phyloP scores from a whole-genome alignment of 2,888 invertebrate species.

The Scrobipalpa atriplicella region DNA sequence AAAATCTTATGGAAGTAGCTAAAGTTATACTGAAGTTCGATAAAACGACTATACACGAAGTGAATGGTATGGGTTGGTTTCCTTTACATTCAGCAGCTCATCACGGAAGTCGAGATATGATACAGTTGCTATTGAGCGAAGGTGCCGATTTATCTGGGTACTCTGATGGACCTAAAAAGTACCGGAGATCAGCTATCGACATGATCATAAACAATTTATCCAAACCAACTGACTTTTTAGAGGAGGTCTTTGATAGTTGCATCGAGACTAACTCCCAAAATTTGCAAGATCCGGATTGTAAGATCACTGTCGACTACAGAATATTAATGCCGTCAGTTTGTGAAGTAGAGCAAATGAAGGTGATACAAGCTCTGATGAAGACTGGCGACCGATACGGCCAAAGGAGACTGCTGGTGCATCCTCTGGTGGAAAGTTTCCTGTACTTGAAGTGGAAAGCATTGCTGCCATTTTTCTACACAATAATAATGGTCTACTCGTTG shows the following conservation, averaged over 20 bases:
- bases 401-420: conserved; percentile 78
- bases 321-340: conserved; percentile 71
- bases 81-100: conserved; percentile 77
- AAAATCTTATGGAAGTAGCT: conserved; percentile 66
- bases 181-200: conserved; percentile 73
- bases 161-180: conserved; percentile 67
- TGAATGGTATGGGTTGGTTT: conserved; percentile 64
- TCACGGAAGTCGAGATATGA: conserved; percentile 83
- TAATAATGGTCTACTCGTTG: conserved; percentile 73
- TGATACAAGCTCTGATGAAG: conserved; percentile 78
- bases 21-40: conserved; percentile 64
- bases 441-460: conserved; percentile 82
- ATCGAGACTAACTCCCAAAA: conserved; percentile 73
- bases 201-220: conserved; percentile 78
- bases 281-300: conserved; percentile 67
- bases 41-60: conserved; percentile 69
- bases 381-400: conserved; percentile 78
- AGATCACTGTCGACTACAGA: conserved; percentile 77
- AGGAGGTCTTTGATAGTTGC: conserved; percentile 77
- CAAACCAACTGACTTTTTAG: conserved; percentile 78
- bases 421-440: conserved; percentile 81
- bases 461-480: conserved; percentile 78
- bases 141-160: conserved; percentile 74
- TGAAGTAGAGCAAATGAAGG: conserved; percentile 80
- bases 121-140: conserved; percentile 65